Evolutionary conservation across 2,113 vertebrate genomes (phyloP).

Genomic region (Dipodomys ordii): DNA sequence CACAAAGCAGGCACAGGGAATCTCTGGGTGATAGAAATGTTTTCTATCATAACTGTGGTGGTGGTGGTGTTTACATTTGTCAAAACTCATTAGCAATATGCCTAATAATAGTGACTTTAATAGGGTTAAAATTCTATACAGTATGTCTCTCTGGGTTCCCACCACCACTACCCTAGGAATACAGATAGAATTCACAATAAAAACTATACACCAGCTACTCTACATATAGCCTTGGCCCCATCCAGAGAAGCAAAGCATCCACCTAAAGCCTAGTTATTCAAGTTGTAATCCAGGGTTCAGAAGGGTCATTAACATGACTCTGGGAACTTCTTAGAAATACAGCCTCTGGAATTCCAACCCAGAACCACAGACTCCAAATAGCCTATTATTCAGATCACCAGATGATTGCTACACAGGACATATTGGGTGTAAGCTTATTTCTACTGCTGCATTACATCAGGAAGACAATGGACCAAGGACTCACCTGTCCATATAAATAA

Average conservation of each 20-base stretch:
- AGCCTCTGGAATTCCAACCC: neutral
- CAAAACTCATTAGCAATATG: neutral
- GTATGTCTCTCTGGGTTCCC: neutral
- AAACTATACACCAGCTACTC: neutral
- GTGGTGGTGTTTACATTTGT: neutral
- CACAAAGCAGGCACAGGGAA: neutral
- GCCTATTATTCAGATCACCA: neutral
- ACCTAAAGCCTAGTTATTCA: neutral
- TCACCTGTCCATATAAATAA: slow-evolving; percentile 98
- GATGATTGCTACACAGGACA: neutral
- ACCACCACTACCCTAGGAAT: neutral
- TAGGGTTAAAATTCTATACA: neutral
- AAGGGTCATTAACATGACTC: neutral
- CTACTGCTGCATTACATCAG: neutral
- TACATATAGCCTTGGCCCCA: no score
- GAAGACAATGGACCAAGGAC: slow-evolving; percentile 23
- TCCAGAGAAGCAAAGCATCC: neutral
- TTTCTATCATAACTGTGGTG: neutral
- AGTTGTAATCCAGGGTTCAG: neutral
- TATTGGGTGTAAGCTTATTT: neutral
- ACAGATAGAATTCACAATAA: neutral
- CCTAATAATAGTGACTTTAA: neutral
- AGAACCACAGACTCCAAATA: neutral
- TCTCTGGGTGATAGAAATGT: neutral
- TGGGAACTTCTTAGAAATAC: neutral